These are phyloP conservation scores for Brachionus paranguensis DNA, from an alignment of 1,140 invertebrate genomes.

Conservation along the genomic window DNA sequence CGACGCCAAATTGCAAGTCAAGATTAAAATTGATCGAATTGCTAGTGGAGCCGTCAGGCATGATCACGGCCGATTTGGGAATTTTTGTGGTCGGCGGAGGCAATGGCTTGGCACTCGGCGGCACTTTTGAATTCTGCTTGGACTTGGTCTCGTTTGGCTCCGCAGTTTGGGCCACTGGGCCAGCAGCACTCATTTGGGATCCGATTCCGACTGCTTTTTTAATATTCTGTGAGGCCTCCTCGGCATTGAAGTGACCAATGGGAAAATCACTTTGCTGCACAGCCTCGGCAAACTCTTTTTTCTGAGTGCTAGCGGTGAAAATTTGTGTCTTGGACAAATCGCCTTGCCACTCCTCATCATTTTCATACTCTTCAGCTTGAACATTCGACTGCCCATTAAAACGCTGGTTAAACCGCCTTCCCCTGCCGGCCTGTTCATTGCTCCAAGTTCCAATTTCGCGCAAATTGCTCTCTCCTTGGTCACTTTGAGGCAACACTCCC, in stretches of 20 bases:
- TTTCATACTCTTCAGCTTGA: slow-evolving; percentile 5
- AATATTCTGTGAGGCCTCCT: slow-evolving; percentile 28
- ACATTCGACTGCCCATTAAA: neutral
- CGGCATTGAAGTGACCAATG: slow-evolving; percentile 39
- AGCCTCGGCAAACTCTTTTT: slow-evolving; percentile 2
- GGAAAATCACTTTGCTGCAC: neutral
- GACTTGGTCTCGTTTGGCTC: neutral
- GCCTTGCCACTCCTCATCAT: slow-evolving; percentile 36
- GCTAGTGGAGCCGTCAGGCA: slow-evolving; percentile 13
- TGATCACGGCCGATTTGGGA: slow-evolving; percentile 35
- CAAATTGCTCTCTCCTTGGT: neutral
- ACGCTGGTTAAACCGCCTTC: neutral
- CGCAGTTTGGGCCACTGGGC: neutral
- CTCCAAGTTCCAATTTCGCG: slow-evolving; percentile 27
- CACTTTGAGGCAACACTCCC: neutral
- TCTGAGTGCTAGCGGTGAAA: slow-evolving; percentile 20
- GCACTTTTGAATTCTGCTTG: neutral
- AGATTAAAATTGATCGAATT: neutral
- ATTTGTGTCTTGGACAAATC: slow-evolving; percentile 36
- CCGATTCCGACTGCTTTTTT: slow-evolving; percentile 34
- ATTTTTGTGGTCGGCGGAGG: slow-evolving; percentile 32
- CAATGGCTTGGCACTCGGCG: neutral
- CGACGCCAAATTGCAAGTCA: slow-evolving; percentile 19
- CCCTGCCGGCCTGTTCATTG: neutral
- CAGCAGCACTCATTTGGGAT: neutral